A percentile compares a stretch with the other conserved stretches of the same genome.
phyloP scores from a whole-genome alignment of 2,113 vertebrate species.

The Taxidea taxus region DNA sequence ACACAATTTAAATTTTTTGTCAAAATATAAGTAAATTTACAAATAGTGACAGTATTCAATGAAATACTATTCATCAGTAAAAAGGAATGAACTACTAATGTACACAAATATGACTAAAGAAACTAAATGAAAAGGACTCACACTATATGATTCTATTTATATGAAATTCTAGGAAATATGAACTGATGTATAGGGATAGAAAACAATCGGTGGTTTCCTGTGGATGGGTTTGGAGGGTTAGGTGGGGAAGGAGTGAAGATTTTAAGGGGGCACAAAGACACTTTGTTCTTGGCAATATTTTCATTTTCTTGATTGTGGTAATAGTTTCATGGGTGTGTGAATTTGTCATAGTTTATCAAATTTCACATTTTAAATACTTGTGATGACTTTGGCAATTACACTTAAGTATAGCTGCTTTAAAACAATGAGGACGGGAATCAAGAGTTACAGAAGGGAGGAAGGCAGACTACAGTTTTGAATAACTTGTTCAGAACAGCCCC shows the following conservation, averaged over 20 bases:
- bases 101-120: not conserved
- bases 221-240: not conserved
- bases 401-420: not conserved
- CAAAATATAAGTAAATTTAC: slow-evolving; percentile 17
- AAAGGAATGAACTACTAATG: not conserved
- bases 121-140: not conserved
- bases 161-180: not conserved
- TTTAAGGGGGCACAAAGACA: not conserved
- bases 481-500: not conserved
- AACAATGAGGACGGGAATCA: not conserved
- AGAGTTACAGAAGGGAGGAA: not conserved
- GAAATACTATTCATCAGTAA: not conserved
- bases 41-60: not conserved
- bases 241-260: not conserved
- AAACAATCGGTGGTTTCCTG: not conserved
- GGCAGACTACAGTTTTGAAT: not conserved
- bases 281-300: not conserved
- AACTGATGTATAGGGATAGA: not conserved
- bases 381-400: not conserved
- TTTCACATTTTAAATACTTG: not conserved
- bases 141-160: not conserved
- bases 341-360: slow-evolving; percentile 1
- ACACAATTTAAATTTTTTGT: not conserved
- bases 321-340: not conserved
- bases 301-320: not conserved